phyloP scores from a whole-genome alignment of 2,797 vertebrate genomes.

The Amphiprion clarkii region DNA sequence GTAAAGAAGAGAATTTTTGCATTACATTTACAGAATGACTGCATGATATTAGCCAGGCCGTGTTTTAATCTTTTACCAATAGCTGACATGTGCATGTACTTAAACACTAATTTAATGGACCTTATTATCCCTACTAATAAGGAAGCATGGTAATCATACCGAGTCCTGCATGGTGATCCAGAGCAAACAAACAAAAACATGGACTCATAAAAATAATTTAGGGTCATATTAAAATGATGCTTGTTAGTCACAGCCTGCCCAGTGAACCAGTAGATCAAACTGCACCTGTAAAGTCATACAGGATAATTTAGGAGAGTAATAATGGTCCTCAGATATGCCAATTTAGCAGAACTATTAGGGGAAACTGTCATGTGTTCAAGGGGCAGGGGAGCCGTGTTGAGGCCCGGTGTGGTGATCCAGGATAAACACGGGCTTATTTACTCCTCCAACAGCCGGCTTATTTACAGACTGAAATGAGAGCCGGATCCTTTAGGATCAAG shows the following conservation, averaged over 20 bases:
- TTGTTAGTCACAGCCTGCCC: conserved; percentile 35
- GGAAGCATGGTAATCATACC: conserved; percentile 34
- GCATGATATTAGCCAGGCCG: neutral
- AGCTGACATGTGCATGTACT: conserved; percentile 39
- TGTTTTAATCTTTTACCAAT: conserved; percentile 40
- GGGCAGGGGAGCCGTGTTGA: conserved; percentile 34
- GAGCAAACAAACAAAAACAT: conserved; percentile 54
- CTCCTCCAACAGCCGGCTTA: conserved; percentile 60
- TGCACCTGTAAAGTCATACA: conserved; percentile 25
- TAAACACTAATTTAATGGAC: conserved; percentile 39
- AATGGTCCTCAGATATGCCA: conserved; percentile 27
- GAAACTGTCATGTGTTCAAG: conserved; percentile 37
- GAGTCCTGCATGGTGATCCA: conserved; percentile 34
- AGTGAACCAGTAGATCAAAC: conserved; percentile 16
- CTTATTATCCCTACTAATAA: conserved; percentile 50
- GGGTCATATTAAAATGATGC: conserved; percentile 37
- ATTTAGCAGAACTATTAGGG: conserved; percentile 47
- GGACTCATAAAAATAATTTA: conserved; percentile 53
- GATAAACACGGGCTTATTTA: conserved; percentile 61
- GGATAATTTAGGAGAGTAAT: conserved; percentile 32
- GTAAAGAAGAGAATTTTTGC: neutral
- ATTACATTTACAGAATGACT: neutral
- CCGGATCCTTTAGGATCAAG: conserved; percentile 73
- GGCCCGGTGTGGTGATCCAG: conserved; percentile 52
- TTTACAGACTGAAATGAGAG: conserved; percentile 79